Percentiles rank a stretch among this genome's conserved stretches.
Evolutionary conservation across 2,797 vertebrate genomes (phyloP).

Genomic region (Harpagifer antarcticus): DNA sequence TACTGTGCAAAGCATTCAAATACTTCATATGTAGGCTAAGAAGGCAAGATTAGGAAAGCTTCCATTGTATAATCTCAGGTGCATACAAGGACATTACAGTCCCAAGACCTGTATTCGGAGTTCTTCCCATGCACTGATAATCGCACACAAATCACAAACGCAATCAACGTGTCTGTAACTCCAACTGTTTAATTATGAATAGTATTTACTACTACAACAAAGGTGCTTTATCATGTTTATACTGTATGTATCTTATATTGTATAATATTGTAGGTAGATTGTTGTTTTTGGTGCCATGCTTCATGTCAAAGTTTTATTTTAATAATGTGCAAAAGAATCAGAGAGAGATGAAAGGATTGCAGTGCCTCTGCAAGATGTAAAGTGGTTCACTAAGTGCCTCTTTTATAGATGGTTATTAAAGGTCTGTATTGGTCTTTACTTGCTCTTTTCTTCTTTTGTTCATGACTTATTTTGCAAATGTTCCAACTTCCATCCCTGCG

Average conservation of each 20-base stretch:
- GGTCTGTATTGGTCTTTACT: conserved; percentile 82
- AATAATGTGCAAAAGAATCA: conserved; percentile 92
- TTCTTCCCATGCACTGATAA: conserved; percentile 92
- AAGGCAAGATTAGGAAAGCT: conserved; percentile 76
- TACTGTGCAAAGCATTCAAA: conserved; percentile 81
- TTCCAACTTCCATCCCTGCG: conserved; percentile 65
- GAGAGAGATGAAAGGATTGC: conserved; percentile 86
- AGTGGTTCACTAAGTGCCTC: conserved; percentile 91
- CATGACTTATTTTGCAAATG: conserved; percentile 65
- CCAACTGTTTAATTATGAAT: conserved; percentile 88
- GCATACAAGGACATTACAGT: conserved; percentile 86
- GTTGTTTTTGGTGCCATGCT: conserved; percentile 92
- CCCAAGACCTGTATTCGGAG: conserved; percentile 87
- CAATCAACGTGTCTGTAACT: conserved; percentile 87
- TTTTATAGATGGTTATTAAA: conserved; percentile 89
- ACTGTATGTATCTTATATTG: conserved; percentile 90
- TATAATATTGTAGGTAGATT: conserved; percentile 94
- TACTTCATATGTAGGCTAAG: conserved; percentile 75
- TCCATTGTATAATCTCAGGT: conserved; percentile 89
- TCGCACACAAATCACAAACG: conserved; percentile 87
- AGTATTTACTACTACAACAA: conserved; percentile 87
- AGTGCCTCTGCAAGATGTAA: conserved; percentile 86
- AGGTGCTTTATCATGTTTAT: conserved; percentile 93
- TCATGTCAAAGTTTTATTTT: conserved; percentile 95
- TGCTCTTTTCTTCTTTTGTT: conserved; percentile 71